These are phyloP conservation scores for Desoria tigrina DNA, from an alignment of 2,888 invertebrate species.

Conservation along the genomic window DNA sequence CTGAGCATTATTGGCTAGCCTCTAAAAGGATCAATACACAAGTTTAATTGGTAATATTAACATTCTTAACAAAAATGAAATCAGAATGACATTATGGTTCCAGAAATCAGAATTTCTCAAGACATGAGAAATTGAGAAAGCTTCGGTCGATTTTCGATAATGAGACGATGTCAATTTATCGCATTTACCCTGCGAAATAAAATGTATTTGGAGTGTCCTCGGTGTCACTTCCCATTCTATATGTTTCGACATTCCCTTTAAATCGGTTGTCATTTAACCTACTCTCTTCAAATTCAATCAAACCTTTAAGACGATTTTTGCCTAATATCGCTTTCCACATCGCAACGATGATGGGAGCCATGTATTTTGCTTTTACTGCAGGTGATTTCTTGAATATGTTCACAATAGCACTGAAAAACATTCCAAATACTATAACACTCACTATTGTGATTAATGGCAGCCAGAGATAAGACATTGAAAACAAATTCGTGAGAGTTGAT, in stretches of 20 bases:
- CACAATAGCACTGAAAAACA: conserved; percentile 38
- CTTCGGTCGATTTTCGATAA: too few relatives aligned
- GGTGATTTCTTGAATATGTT: conserved; percentile 11
- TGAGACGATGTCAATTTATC: too few relatives aligned
- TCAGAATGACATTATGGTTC: not conserved
- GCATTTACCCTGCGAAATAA: too few relatives aligned
- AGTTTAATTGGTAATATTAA: too few relatives aligned
- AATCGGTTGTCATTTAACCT: not conserved
- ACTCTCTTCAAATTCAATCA: conserved; percentile 35
- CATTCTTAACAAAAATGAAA: not conserved
- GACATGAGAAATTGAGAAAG: not conserved
- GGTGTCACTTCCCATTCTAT: conserved; percentile 8
- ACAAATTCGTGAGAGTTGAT: conserved; percentile 23
- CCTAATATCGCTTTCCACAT: conserved; percentile 36
- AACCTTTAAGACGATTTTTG: conserved; percentile 21
- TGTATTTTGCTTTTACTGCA: conserved; percentile 31
- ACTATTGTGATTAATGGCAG: conserved; percentile 35
- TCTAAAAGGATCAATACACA: too few relatives aligned
- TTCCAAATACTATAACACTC: conserved; percentile 29
- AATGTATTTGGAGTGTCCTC: not conserved
- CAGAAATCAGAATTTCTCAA: not conserved
- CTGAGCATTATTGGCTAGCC: too few relatives aligned
- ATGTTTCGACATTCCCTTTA: not conserved
- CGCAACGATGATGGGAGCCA: conserved; percentile 33
- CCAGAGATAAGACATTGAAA: conserved; percentile 44